Conservation (phyloP, 2,113 vertebrate genomes). For the Scatophagus argus region DNA sequence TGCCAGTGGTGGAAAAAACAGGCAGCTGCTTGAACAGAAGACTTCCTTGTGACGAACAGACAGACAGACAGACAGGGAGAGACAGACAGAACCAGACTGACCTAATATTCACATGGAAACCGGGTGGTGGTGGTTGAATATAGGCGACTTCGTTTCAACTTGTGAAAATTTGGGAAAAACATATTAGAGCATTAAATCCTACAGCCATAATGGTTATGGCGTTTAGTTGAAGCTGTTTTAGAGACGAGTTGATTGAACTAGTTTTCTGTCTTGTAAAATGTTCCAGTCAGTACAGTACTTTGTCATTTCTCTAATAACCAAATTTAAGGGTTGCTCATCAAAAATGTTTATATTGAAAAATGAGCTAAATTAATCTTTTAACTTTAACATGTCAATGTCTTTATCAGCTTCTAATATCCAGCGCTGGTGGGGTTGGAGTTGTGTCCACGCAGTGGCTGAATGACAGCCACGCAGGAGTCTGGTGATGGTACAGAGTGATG, state of each 20-base stretch:
- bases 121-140: too few species aligned
- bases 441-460: neutral
- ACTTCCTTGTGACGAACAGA: slow-evolving; percentile 33
- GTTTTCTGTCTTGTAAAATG: slow-evolving; percentile 1
- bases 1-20: slow-evolving; percentile 39
- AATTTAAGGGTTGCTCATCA: neutral
- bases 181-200: too few species aligned
- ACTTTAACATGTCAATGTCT: too few species aligned
- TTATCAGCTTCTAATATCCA: neutral
- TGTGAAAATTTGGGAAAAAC: too few species aligned
- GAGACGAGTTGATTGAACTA: too few species aligned
- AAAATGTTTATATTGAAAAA: neutral
- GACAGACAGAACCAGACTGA: slow-evolving; percentile 21
- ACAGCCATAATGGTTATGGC: too few species aligned
- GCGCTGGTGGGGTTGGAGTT: too few species aligned
- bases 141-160: too few species aligned
- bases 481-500: neutral
- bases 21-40: slow-evolving; percentile 50
- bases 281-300: neutral
- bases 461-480: neutral
- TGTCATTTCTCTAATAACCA: neutral
- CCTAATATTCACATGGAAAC: slow-evolving; percentile 9
- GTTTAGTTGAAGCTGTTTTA: too few species aligned
- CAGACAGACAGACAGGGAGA: neutral
- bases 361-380: too few species aligned